Base-by-base conservation (phyloP, 2,797 vertebrate genomes). In the Chelon labrosus region DNA sequence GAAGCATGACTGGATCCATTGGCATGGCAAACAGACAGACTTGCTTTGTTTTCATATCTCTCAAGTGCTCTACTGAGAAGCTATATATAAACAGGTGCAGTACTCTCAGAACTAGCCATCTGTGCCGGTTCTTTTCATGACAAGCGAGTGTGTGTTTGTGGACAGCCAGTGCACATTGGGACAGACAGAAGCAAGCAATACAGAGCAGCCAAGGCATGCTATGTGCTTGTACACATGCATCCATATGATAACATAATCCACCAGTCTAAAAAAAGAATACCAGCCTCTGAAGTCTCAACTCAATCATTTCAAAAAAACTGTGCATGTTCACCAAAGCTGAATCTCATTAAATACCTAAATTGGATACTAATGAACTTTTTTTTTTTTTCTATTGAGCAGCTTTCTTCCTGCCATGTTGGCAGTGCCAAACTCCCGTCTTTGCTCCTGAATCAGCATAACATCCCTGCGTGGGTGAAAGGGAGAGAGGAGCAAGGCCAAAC, bases 71-170 rank as follows among this genome's bases (percentile, higher is more conserved):
- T 86, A 91, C 91, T 88, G 90, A 93, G 89, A 85, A 88, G 90
- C 92, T 94, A 94, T 92, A 95, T 95, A 92, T 95, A 95, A 94
- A 92, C 92, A 92, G 92, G 94, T 93, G 87, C 92, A 79, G 84
- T 52, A 46, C 83, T 88, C 87, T 89, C 88, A 91, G 89, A 90
- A 89, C 86, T 73, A 64, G 81, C 93, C 93, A 94, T 95, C 94
- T 95, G 94, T 88, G 92, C 88, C 17, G 63, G 70, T 83, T 84
- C 68, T 85, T 35, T 88, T 91, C 80, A 84, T 73, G 67, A 73
- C 73, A 65, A 79, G 77, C 5, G 55, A 71, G 58, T 50, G 27
- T 79, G 68, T 82, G 20, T 79, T 75, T 81, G 42, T 79, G 75
- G 66, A 79, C 60, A 70, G 56, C 68, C 31, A 76, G 51, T 50